Base-by-base conservation (phyloP, 2,888 invertebrate genomes). In the Patella caerulea region DNA sequence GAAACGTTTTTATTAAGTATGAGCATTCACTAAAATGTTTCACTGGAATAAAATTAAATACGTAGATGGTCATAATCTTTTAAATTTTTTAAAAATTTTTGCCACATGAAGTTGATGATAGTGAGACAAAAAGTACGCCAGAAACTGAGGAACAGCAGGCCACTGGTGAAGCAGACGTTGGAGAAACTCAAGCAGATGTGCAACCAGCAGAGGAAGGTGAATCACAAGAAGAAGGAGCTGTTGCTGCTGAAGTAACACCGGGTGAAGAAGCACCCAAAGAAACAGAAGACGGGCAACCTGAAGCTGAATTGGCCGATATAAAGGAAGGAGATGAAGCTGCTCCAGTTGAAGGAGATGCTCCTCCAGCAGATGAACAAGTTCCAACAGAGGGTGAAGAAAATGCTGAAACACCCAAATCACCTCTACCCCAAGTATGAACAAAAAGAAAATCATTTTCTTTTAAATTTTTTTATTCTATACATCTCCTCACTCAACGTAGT, bases 221-320 rank as follows among this genome's bases (percentile, higher is more conserved):
- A 74, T 82, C 71, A 73, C 78, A 78, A 52, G 80, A 78, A 52
- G 80, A 71, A 71, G 75, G 76, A 65, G 79, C 75, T 45, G 82
- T 70, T 34, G 75, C 71, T 72, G 73, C 69, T 34, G 72, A 71
- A 12, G 79, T 19, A 17, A 80, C 71, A 19, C 80, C 59, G 29
- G 83, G 69, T 74, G 83, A 80, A 59, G 79, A 73, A 34, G 79
- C 71, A 29, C 77, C 65, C 29, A 74, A 70, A 70, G 81, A 55
- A n/a, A 72, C 72, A 17, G 81, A 52, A 73, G 74, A 70, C 55
- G 75, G 56, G 14, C 70, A 65, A 29, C 79, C 53, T 53, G 82
- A 79, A 34, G 81, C 45, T 71, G 79, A 77, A n/a, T 52, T 56
- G 55, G 71, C 77, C 14, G 77, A 79, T 75, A 77, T 80, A 34